Base-by-base conservation (phyloP, 2,113 vertebrate species). In the Helogale parvula region DNA sequence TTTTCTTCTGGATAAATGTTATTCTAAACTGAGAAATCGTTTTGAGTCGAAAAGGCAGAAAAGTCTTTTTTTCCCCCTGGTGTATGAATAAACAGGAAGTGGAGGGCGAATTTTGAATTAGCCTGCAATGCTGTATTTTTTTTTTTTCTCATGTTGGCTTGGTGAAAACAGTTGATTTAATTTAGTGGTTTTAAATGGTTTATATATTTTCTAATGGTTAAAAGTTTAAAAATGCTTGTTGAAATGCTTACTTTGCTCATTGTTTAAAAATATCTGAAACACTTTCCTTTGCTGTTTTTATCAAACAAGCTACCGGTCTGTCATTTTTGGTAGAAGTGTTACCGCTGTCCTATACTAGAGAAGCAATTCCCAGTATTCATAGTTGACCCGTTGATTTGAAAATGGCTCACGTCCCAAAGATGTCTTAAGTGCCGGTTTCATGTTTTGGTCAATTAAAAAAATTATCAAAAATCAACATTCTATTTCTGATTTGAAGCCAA, bases 81-180 rank as follows among this genome's bases (percentile, higher is more conserved):
- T 79, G 1, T 87, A 65, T 83, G 21, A 95, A 83, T 92, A 94
- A 97, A 95, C 83, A 96, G 89, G 72, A 96, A 89, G 68, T 89
- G 38, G 74, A 84, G 60, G 60, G 16, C 76, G 47, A 86, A 41
- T 93, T 93, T 21, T 83, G n/a, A 93, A 88, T 72, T 94, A 50
- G 38, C 10, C 23, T 80, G 12, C 38, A 65, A 38, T n/a, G 52
- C 38, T 93, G 27, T 13, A 0, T 76, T 79, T 94, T 69, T 50
- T n/a, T 50, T 77, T 66, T 74, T 7, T 3, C 60, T 89, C 33
- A 1, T 41, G 60, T 72, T 80, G n/a, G 23, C 19, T 6, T 8
- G 68, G 15, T 81, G 14, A 88, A 91, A 83, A 86, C 35, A 41
- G n/a, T 89, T 88, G 52, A 47, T 94, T 96, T 89, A 60, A 76